Evolutionary conservation across 2,888 invertebrate genomes (phyloP).

Genomic region (Encarsia formosa): DNA sequence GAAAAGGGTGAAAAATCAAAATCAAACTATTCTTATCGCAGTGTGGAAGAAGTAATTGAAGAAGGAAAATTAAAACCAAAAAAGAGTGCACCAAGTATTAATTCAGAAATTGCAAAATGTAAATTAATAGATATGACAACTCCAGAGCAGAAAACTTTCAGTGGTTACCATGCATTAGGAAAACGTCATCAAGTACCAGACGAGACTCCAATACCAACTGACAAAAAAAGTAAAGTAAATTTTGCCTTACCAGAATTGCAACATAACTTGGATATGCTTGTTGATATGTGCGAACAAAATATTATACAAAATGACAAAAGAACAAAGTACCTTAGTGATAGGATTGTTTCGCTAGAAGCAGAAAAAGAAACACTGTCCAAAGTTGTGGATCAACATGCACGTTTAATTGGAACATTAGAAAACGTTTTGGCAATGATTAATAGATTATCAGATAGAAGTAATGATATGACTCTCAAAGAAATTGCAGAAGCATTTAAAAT

Average conservation of each 20-base stretch:
- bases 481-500: constrained; percentile 58
- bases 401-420: constrained; percentile 68
- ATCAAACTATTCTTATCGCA: constrained; percentile 76
- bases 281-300: constrained; percentile 92
- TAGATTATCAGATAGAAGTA: constrained; percentile 54
- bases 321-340: constrained; percentile 73
- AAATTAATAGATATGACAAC: constrained; percentile 99
- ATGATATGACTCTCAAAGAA: constrained; percentile 58
- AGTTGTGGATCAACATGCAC: constrained; percentile 67
- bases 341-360: constrained; percentile 71
- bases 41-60: constrained; percentile 84
- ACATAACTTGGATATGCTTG: constrained; percentile 86
- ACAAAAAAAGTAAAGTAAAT: constrained; percentile 60
- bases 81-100: constrained; percentile 33
- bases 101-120: constrained; percentile 73
- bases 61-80: constrained; percentile 67
- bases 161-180: constrained; percentile 87
- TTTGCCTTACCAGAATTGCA: constrained; percentile 84
- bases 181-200: constrained; percentile 62
- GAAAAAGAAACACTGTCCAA: constrained; percentile 70
- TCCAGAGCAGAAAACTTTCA: constrained; percentile 84
- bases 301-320: constrained; percentile 83
- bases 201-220: constrained; percentile 55
- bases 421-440: constrained; percentile 67
- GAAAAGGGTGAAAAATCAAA: constrained; percentile 53